Evolutionary conservation across 2,797 vertebrate species (phyloP).

Genomic region (Cheirogaleus major): DNA sequence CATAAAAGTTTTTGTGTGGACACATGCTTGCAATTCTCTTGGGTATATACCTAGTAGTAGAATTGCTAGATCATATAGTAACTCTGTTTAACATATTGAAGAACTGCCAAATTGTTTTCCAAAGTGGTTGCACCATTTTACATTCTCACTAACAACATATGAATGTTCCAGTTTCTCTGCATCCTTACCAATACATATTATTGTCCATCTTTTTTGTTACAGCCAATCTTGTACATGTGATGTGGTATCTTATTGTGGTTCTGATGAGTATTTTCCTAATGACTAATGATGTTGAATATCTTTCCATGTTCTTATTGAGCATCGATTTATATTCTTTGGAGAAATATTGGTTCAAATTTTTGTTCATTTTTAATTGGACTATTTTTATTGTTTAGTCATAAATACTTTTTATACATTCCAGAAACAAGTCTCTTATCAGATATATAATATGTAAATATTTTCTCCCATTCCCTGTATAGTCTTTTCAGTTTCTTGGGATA

Average conservation of each 20-base stretch:
- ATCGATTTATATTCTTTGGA: not conserved
- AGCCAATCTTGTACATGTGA: not conserved
- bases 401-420: not conserved
- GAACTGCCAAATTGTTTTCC: not conserved
- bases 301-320: not conserved
- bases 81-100: not conserved
- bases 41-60: not conserved
- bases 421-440: not conserved
- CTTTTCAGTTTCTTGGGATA: not conserved
- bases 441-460: not conserved
- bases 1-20: not conserved
- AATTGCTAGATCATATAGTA: not conserved
- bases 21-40: not conserved
- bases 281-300: not conserved
- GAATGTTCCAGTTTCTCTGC: not conserved
- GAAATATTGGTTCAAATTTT: not conserved
- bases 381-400: not conserved
- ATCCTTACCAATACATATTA: not conserved
- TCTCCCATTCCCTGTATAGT: not conserved
- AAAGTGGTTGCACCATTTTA: not conserved
- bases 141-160: not conserved
- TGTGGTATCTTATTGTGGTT: not conserved
- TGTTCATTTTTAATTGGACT: not conserved
- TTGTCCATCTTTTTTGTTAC: not conserved
- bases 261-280: not conserved